phyloP scores from a whole-genome alignment of 2,797 vertebrate genomes.

The Melopsittacus undulatus region DNA sequence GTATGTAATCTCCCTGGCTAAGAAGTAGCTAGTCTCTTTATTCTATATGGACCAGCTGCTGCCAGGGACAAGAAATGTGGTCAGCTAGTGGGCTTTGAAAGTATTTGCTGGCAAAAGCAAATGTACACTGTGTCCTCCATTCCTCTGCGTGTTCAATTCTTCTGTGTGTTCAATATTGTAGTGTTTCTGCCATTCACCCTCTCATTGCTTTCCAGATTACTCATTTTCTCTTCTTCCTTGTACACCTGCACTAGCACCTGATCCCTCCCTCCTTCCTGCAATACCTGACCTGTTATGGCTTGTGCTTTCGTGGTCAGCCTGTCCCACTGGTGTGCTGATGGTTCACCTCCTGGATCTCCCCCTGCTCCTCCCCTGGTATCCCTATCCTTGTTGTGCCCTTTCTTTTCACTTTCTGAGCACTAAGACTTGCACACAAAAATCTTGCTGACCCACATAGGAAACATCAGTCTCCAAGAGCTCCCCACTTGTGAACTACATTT shows the following conservation, averaged over 20 bases:
- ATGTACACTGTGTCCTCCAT: fast-evolving
- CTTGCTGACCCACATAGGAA: neutral
- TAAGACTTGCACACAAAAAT: neutral
- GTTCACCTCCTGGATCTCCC: neutral
- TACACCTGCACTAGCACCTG: neutral
- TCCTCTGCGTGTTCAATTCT: neutral
- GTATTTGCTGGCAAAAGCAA: neutral
- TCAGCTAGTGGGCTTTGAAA: neutral
- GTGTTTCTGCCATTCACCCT: neutral
- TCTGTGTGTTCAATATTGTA: neutral
- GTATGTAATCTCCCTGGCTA: neutral
- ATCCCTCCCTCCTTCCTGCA: neutral
- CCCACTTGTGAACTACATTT: neutral
- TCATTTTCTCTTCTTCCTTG: neutral
- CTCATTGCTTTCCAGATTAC: neutral
- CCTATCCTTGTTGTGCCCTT: neutral
- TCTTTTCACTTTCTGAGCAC: neutral
- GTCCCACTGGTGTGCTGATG: neutral
- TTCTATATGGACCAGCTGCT: neutral
- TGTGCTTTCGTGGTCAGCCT: neutral
- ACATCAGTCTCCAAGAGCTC: neutral
- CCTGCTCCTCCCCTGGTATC: neutral
- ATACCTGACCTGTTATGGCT: neutral
- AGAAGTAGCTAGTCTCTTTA: neutral
- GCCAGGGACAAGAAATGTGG: neutral